Percentiles rank a stretch among this genome's conserved stretches.
phyloP scores from a whole-genome alignment of 2,113 vertebrate species.

The Thunnus thynnus region DNA sequence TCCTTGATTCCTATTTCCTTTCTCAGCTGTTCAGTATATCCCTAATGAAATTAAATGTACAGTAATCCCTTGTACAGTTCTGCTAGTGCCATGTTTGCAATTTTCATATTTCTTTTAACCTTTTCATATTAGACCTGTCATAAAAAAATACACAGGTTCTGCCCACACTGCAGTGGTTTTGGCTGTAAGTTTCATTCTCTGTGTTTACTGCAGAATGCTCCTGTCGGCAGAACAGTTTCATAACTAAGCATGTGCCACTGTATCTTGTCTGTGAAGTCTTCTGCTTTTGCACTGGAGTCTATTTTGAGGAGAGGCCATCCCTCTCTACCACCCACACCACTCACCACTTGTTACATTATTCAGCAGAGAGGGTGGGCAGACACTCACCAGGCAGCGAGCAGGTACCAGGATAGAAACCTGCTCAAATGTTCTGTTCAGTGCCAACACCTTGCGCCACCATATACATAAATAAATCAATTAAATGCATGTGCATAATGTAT shows the following conservation, averaged over 20 bases:
- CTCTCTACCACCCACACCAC: slow-evolving; percentile 71
- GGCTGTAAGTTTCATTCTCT: not conserved
- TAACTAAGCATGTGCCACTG: not conserved
- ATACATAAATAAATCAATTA: not conserved
- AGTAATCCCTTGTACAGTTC: too few relatives aligned
- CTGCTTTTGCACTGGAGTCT: slow-evolving; percentile 62
- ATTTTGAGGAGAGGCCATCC: slow-evolving; percentile 81
- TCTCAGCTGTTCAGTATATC: not conserved
- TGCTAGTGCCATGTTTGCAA: not conserved
- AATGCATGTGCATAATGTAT: not conserved
- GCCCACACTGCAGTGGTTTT: not conserved
- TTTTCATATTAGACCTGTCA: not conserved
- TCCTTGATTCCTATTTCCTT: not conserved
- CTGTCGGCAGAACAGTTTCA: not conserved
- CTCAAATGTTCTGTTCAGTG: slow-evolving; percentile 4
- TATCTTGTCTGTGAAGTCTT: slow-evolving; percentile 19
- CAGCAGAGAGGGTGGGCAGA: slow-evolving; percentile 65
- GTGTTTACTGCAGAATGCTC: not conserved
- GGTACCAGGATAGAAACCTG: slow-evolving; percentile 27
- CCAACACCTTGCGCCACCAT: not conserved
- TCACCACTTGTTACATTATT: slow-evolving; percentile 82
- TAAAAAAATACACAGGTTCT: not conserved
- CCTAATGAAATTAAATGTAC: not conserved
- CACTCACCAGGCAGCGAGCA: slow-evolving; percentile 29
- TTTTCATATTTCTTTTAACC: not conserved